These are phyloP conservation scores for Scylla paramamosain DNA, from an alignment of 1,140 invertebrate species.

Conservation along the genomic window DNA sequence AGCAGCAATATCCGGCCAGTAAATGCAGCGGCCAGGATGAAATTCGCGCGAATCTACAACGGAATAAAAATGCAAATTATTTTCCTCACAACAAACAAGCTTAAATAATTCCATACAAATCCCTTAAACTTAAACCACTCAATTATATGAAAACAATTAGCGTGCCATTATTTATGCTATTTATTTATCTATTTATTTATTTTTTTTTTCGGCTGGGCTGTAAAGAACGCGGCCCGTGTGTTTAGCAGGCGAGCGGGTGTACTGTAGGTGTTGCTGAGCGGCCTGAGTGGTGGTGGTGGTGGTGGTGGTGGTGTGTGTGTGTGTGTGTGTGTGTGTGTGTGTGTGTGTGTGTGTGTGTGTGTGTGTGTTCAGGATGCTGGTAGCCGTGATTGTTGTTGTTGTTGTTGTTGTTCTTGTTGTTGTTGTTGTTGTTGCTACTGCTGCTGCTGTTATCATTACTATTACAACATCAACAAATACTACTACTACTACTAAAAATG, in stretches of 20 bases:
- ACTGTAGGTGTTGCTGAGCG: too few species aligned
- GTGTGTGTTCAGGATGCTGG: too few species aligned
- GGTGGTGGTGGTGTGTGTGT: background rate
- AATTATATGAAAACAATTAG: constrained; percentile 7
- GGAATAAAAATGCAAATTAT: background rate
- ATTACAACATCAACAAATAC: too few species aligned
- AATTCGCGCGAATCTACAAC: background rate
- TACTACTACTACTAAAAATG: too few species aligned
- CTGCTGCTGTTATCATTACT: background rate
- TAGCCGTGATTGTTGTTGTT: too few species aligned
- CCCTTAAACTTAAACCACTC: constrained; percentile 22
- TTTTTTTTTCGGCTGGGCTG: too few species aligned
- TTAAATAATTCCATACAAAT: constrained; percentile 25
- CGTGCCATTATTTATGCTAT: background rate
- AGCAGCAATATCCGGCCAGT: background rate
- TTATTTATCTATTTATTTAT: background rate
- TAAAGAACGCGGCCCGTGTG: too few species aligned
- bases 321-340: background rate
- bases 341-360: background rate
- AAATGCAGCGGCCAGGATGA: background rate
- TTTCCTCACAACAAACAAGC: background rate
- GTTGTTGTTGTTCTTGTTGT: too few species aligned
- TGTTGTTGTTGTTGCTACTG: too few species aligned
- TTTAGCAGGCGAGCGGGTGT: too few species aligned
- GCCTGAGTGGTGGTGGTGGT: background rate